A percentile compares a stretch with the other conserved stretches of the same genome.
Conservation (phyloP, 2,113 vertebrate species). For the Polypterus senegalus region DNA sequence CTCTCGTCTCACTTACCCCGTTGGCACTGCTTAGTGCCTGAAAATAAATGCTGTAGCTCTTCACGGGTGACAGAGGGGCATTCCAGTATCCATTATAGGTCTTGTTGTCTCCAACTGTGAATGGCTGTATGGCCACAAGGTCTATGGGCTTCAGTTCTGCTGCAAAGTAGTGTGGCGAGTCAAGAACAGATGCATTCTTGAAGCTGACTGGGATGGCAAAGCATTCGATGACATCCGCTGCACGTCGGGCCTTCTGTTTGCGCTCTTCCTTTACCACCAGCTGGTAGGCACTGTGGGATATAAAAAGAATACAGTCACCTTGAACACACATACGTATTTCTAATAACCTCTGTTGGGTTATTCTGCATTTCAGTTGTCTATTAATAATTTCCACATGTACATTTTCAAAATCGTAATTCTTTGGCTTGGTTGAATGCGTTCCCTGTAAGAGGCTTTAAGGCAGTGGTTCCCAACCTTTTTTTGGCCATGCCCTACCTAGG, state of each 20-base stretch:
- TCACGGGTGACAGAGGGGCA: conserved; percentile 80
- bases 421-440: too few species aligned
- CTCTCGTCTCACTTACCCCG: conserved; percentile 61
- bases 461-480: too few species aligned
- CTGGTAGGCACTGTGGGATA: conserved; percentile 69
- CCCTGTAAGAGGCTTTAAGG: too few species aligned
- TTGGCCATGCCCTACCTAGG: too few species aligned
- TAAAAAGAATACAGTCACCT: neutral
- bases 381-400: too few species aligned
- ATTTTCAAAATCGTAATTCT: too few species aligned
- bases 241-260: conserved; percentile 75
- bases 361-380: too few species aligned
- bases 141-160: conserved; percentile 77
- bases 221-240: conserved; percentile 70
- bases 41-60: conserved; percentile 97
- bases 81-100: conserved; percentile 96
- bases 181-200: conserved; percentile 70
- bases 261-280: conserved; percentile 87
- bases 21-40: conserved; percentile 92
- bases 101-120: conserved; percentile 93
- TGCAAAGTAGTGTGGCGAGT: conserved; percentile 84
- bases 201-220: conserved; percentile 82
- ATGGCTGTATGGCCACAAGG: conserved; percentile 72
- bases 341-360: too few species aligned
- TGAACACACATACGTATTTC: too few species aligned